Conservation (phyloP, 1,140 invertebrate species). For the Thaumatotibia leucotreta region DNA sequence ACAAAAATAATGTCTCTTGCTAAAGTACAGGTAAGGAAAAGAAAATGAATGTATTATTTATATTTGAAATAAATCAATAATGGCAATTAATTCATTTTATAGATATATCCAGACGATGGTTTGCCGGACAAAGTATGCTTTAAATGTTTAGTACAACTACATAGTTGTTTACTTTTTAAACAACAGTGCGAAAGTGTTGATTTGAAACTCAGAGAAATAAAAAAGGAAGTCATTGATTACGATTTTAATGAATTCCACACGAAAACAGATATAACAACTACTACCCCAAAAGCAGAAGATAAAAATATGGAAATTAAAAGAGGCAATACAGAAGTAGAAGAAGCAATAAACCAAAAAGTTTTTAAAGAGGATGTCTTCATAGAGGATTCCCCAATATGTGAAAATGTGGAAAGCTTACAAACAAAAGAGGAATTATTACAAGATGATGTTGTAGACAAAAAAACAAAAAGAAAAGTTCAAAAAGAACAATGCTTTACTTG, state of each 20-base stretch:
- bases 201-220: slow-evolving; percentile 33
- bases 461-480: slow-evolving; percentile 30
- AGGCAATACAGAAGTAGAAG: slow-evolving; percentile 13
- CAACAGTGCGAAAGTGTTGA: slow-evolving; percentile 58
- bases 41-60: background rate
- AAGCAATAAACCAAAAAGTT: background rate
- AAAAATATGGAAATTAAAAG: slow-evolving; percentile 20
- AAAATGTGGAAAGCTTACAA: slow-evolving; percentile 11
- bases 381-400: background rate
- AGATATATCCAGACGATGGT: slow-evolving; percentile 60
- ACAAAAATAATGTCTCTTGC: slow-evolving; percentile 46
- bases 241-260: background rate
- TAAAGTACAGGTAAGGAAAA: slow-evolving; percentile 44
- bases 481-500: slow-evolving; percentile 70
- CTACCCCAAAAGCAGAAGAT: background rate
- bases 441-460: background rate
- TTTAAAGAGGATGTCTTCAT: background rate
- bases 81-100: slow-evolving; percentile 23
- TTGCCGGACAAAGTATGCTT: slow-evolving; percentile 58
- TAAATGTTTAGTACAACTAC: slow-evolving; percentile 46
- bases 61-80: background rate
- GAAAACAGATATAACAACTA: background rate
- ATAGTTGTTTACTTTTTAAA: slow-evolving; percentile 59
- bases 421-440: background rate
- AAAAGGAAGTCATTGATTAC: background rate